Evolutionary conservation across 2,113 vertebrate genomes (phyloP).

Genomic region (Ciconia stormi): DNA sequence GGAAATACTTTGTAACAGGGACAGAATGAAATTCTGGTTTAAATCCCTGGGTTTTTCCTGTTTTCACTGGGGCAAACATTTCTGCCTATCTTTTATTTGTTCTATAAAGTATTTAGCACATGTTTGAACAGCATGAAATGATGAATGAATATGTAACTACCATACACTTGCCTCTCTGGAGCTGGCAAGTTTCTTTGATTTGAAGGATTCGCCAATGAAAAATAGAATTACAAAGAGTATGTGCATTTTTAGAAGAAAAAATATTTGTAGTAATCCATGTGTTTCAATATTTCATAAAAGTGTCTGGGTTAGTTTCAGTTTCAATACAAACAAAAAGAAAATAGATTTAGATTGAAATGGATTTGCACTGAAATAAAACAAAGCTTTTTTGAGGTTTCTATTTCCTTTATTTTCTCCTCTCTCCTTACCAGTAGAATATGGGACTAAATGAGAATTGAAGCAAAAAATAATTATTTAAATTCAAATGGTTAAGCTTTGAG

Average conservation of each 20-base stretch:
- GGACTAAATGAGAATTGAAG: neutral
- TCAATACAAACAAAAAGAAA: slow-evolving; percentile 6
- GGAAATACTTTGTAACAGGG: neutral
- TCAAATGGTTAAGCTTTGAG: neutral
- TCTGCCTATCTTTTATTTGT: neutral
- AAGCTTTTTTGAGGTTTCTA: neutral
- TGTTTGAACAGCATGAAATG: neutral
- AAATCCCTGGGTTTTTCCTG: neutral
- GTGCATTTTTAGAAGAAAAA: neutral
- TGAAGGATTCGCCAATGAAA: neutral
- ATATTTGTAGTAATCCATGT: neutral
- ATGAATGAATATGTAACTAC: neutral
- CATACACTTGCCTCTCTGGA: neutral
- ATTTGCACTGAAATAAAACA: neutral
- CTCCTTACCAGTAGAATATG: neutral
- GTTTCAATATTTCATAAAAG: neutral
- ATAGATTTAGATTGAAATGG: neutral
- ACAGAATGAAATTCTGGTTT: neutral
- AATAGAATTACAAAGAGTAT: neutral
- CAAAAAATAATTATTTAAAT: neutral
- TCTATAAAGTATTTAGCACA: neutral
- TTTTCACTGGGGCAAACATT: neutral
- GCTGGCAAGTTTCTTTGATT: neutral
- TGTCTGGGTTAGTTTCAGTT: neutral
- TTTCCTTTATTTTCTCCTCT: neutral